Evolutionary conservation across 30 jellyfish, hydroid and myxozoan genomes (phyloP).

Genomic region (Catostylus mosaicus): DNA sequence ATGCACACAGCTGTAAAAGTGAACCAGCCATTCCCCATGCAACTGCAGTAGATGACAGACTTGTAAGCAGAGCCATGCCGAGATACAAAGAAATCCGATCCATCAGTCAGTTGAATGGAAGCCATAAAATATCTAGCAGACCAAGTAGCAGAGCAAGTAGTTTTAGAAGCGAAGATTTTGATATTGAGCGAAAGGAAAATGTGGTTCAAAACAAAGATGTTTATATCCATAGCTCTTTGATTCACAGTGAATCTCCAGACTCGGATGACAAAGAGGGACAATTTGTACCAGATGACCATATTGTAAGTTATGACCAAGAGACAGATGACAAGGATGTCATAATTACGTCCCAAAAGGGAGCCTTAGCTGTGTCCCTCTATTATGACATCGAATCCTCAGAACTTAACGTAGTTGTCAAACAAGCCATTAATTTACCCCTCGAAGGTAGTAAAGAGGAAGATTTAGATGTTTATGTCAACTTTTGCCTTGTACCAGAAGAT

Average conservation of each 20-base stretch:
- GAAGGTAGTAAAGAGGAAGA: slow-evolving; percentile 31
- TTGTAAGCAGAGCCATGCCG: slow-evolving; percentile 30
- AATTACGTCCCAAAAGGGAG: slow-evolving; percentile 48
- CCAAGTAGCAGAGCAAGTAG: slow-evolving; percentile 84
- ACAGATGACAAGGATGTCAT: slow-evolving; percentile 46
- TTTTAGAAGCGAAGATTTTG: slow-evolving; percentile 47
- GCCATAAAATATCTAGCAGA: slow-evolving; percentile 24
- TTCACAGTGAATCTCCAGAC: slow-evolving; percentile 17
- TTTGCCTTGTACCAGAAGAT: slow-evolving; percentile 96
- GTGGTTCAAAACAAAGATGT: slow-evolving; percentile 46
- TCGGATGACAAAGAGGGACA: slow-evolving; percentile 15
- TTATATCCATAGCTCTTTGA: slow-evolving; percentile 52
- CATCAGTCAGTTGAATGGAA: slow-evolving; percentile 31
- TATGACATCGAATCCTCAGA: slow-evolving; percentile 74
- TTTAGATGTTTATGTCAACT: slow-evolving; percentile 77
- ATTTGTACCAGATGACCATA: slow-evolving; percentile 49
- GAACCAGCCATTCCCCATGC: slow-evolving; percentile 54
- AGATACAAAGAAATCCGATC: slow-evolving; percentile 16
- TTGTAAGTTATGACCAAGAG: slow-evolving; percentile 87
- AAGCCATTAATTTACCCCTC: slow-evolving; percentile 72
- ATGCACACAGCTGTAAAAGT: slow-evolving; percentile 31
- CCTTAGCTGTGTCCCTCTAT: slow-evolving; percentile 55
- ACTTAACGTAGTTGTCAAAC: slow-evolving; percentile 59
- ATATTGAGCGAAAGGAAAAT: slow-evolving; percentile 18
- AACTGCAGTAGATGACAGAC: slow-evolving; percentile 58